These are phyloP conservation scores for Bolinopsis microptera DNA, from an alignment of 37 sponge, comb jelly and placozoan genomes.

Conservation along the genomic window DNA sequence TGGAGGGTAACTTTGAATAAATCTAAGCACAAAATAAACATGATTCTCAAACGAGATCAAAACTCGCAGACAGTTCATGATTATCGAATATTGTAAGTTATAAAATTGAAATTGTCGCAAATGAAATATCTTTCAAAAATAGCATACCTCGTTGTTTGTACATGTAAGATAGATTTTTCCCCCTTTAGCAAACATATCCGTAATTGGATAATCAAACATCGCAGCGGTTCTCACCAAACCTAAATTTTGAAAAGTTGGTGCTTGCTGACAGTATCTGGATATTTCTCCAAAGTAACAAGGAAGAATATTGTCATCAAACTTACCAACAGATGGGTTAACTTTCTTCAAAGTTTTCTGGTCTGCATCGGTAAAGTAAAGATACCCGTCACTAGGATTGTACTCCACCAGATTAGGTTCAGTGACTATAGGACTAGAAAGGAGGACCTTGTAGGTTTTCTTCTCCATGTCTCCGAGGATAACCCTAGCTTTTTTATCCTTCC, in stretches of 20 bases:
- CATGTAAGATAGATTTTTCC: not conserved
- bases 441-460: not conserved
- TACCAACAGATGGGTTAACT: not conserved
- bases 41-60: no score
- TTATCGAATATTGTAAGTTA: no score
- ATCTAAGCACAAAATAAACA: no score
- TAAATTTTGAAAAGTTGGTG: not conserved
- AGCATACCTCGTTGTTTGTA: not conserved
- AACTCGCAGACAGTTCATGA: no score
- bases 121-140: not conserved
- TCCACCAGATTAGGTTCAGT: not conserved
- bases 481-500: not conserved
- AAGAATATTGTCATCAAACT: no score
- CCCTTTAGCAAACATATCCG: not conserved
- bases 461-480: conserved; percentile 4
- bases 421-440: not conserved
- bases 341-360: not conserved
- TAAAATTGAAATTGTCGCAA: no score
- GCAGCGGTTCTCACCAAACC: conserved; percentile 1
- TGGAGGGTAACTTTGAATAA: no score
- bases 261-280: not conserved
- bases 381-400: not conserved
- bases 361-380: not conserved
- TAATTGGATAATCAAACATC: not conserved
- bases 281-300: no score